Evolutionary conservation across 2,888 invertebrate genomes (phyloP), one percentile per base, ranked within the genome.

Genomic region (Notodonta ziczac): DNA sequence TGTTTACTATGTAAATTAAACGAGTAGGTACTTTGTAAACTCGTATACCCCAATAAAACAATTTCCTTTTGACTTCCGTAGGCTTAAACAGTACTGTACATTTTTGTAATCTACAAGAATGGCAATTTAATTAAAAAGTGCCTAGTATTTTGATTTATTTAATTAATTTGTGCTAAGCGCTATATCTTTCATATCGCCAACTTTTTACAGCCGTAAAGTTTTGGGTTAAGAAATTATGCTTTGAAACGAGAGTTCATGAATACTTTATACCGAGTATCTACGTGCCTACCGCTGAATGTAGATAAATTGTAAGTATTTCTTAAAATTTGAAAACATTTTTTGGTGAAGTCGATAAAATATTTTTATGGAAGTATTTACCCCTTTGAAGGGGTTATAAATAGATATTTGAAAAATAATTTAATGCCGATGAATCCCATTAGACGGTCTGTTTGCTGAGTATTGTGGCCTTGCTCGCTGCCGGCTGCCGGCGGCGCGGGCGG

Each of bases 381-480:
- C 60, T 65, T 69, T 71, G 66, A 59, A 65, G 63, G 68, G 65
- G 70, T 72, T 71, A 74, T 63, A 74, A 72, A 77, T 71, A 69
- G 68, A 72, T 67, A 74, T 79, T 73, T 77, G 67, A 67, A 72
- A 79, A 81, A 78, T 82, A 76, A 83, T 81, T 82, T 75, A 78
- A 80, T 78, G 73, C 73, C 69, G 70, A 70, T 72, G 73, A 72
- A 80, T 81, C 80, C 80, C 71, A 82, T 84, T 84, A 84, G 72
- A 70, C 69, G 66, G 70, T 77, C 71, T 84, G 81, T 85, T 86
- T 81, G 82, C 70, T 58, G 68, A 80, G 72, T 66, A 61, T 67
- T 76, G 74, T 66, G 72, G 76, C 70, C 72, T 69, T 14, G 63
- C 58, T 60, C 58, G 50, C 61, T 58, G 50, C 54, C 59, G 59